Evolutionary conservation across 1,140 invertebrate species (phyloP), one percentile per base, ranked within the genome.

Genomic region (Ceratitis capitata): DNA sequence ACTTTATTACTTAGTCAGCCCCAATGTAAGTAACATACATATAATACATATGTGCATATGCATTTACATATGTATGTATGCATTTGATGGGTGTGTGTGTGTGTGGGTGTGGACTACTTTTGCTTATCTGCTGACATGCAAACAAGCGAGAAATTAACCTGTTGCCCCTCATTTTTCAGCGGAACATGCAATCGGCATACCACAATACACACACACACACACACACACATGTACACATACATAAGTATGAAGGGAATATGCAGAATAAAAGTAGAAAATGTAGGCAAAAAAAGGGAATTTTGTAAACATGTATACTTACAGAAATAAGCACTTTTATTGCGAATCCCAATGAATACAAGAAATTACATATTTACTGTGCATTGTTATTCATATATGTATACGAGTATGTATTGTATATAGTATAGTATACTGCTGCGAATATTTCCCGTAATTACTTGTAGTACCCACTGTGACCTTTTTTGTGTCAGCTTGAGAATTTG

Each of bases 141-240:
- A 78, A 78, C 69, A 78, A 45, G 29, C 35, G 69, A 78, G 69
- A 78, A 78, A 78, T 78, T 78, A 78, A 78, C 69, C 69, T 78
- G 69, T 78, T 78, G 69, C 39, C 69, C 69, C 61, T 47, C n/a
- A 23, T 78, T 78, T 78, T 47, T 23, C 69, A 78, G 69, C 19
- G 35, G 10, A 64, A 78, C 69, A 78, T 78, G 69, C 69, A 69
- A 78, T 42, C 32, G 39, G 69, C 69, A 78, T 78, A 9, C 69
- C 69, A 78, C 29, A 69, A 7, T 74, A 35, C 58, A 3, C 58
- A 23, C 12, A n/a, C 23, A 12, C 58, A 32, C 14, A 14, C 45
- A 7, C 45, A 47, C 5, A 47, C 5, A 47, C 45, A 47, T 7
- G 14, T 47, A 7, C 14, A 7, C 14, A 19, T 53, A 29, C 26